Evolutionary conservation across 2,113 vertebrate genomes (phyloP), one percentile per base, ranked within the genome.

Genomic region (Cygnus buccinator): DNA sequence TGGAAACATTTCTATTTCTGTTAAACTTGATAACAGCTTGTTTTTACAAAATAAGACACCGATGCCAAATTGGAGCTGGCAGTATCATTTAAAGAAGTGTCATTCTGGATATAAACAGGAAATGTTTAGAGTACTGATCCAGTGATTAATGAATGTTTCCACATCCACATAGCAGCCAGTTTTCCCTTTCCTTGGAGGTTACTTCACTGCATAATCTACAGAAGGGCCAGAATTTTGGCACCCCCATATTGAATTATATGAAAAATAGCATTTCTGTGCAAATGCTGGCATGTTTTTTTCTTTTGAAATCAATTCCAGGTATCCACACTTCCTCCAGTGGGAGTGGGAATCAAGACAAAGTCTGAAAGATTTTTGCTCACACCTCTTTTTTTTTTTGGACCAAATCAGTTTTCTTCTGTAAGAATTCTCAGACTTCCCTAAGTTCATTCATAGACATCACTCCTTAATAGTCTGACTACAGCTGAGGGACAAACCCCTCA

Each of bases 31-130:
- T 95, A 95, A 93, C 94, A 95, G 66, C 50, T 93, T 96, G 84
- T 88, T 97, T 97, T 93, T 94, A 73, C 70, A 88, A 94, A 93
- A 79, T 90, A 89, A 89, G 70, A 84, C 54, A 58, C 57, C 0
- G 1, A 86, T 92, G 95, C 92, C 97, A 97, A 96, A 96, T 80
- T 75, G 43, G 55, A 96, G 55, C 35, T 96, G 94, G 92, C 87
- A 96, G 46, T 91, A 90, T 96, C 4, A 68, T 89, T 90, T 95
- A 66, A 91, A 94, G 87, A 97, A 93, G 76, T 97, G 89, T 96
- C 91, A 96, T 17, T 87, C 62, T 94, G 87, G 35, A 94, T 92
- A 93, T 96, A 97, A 97, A 97, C 97, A 97, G 97, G 96, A 97
- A 97, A 97, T 93, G 52, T 95, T 95, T 93, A 92, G 85, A 92